A percentile compares a stretch with the other conserved stretches of the same genome.
phyloP scores from a whole-genome alignment of 1,140 invertebrate genomes.

The Acromyrmex heyeri region DNA sequence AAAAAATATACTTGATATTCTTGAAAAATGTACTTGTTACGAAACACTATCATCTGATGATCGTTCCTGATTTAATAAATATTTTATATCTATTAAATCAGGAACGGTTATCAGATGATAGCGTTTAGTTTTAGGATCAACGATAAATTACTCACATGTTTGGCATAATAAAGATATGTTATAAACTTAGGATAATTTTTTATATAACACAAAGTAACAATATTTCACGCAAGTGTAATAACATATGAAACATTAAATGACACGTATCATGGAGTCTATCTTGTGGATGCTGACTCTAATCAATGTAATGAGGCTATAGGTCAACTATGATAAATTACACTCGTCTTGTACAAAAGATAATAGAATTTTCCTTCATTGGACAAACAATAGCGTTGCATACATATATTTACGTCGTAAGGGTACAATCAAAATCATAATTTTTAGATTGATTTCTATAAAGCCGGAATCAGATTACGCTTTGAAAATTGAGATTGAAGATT shows the following conservation, averaged over 20 bases:
- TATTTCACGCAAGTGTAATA: neutral
- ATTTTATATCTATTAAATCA: too few species aligned
- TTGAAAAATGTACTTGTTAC: too few species aligned
- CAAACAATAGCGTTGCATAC: neutral
- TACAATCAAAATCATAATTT: neutral
- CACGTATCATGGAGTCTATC: neutral
- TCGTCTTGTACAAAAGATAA: neutral
- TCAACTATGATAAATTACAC: conserved; percentile 6
- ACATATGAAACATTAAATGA: neutral
- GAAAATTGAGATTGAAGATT: too few species aligned
- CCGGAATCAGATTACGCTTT: too few species aligned
- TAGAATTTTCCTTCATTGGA: neutral
- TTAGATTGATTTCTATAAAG: neutral
- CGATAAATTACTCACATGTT: neutral
- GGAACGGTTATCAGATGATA: too few species aligned
- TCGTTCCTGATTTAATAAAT: too few species aligned
- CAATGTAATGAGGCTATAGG: neutral
- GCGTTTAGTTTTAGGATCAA: neutral
- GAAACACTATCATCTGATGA: too few species aligned
- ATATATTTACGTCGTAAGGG: too few species aligned
- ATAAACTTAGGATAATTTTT: neutral
- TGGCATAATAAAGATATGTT: neutral
- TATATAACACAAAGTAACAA: neutral
- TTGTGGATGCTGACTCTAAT: neutral
- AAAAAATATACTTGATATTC: too few species aligned